A percentile compares a stretch with the other conserved stretches of the same genome.
phyloP scores from a whole-genome alignment of 2,797 vertebrate genomes.

The Intellagama lesueurii region DNA sequence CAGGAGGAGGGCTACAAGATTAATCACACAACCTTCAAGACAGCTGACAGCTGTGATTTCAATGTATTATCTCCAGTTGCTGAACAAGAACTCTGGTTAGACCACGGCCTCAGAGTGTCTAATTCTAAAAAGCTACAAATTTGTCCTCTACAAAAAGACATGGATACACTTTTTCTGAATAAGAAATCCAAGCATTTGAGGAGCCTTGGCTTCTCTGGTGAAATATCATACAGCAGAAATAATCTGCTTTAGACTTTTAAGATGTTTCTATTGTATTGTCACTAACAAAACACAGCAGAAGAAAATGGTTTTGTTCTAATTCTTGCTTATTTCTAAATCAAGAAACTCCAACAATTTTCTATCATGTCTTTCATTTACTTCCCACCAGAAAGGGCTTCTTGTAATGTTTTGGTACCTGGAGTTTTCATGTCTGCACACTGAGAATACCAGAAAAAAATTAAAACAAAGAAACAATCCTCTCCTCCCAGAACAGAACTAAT shows the following conservation, averaged over 20 bases:
- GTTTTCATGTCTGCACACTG: background rate
- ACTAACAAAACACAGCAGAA: background rate
- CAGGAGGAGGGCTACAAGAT: background rate
- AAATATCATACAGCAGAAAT: background rate
- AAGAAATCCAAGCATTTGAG: background rate
- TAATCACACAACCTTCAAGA: background rate
- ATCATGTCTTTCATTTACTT: background rate
- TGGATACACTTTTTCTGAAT: background rate
- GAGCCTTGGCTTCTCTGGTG: background rate
- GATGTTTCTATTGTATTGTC: background rate
- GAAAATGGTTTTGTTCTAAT: background rate
- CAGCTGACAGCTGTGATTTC: too few relatives aligned
- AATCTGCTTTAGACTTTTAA: conserved; percentile 6
- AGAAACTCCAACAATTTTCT: background rate
- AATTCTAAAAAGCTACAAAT: background rate
- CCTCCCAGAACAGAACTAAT: background rate
- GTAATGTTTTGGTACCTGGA: background rate
- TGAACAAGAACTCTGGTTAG: background rate
- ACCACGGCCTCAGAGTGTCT: background rate
- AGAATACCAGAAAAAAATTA: background rate
- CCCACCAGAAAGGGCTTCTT: background rate
- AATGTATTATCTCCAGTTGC: background rate
- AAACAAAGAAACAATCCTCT: background rate
- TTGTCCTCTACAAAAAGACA: background rate
- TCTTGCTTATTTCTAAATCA: background rate